Conservation (phyloP, 2,888 invertebrate species). For the Standfussiana lucernea region DNA sequence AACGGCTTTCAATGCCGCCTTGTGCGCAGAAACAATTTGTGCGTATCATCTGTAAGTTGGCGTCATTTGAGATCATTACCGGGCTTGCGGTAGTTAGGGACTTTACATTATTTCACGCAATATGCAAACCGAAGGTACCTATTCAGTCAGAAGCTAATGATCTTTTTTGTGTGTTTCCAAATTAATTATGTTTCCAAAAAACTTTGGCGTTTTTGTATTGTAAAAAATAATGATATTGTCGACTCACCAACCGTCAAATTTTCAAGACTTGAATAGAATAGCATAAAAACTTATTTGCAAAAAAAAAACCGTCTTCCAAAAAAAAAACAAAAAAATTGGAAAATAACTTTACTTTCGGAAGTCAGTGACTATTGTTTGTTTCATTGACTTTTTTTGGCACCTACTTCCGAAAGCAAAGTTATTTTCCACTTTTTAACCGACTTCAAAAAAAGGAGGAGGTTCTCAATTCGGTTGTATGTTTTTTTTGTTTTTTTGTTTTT, state of each 20-base stretch:
- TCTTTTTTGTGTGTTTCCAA: neutral
- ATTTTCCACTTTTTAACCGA: no score
- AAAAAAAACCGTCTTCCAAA: no score
- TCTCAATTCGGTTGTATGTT: no score
- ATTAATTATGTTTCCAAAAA: neutral
- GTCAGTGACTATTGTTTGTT: no score
- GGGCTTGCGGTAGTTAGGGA: neutral
- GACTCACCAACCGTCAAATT: neutral
- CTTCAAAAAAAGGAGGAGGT: no score
- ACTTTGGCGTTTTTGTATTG: neutral
- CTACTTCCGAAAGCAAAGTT: no score
- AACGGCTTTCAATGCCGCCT: neutral
- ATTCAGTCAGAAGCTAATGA: neutral
- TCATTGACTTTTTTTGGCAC: no score
- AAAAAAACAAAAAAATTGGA: no score
- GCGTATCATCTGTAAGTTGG: slow-evolving; percentile 22
- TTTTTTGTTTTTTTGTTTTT: no score
- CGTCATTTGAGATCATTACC: slow-evolving; percentile 13
- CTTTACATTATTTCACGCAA: slow-evolving; percentile 3
- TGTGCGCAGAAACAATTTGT: slow-evolving; percentile 7
- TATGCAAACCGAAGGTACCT: neutral
- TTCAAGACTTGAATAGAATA: neutral
- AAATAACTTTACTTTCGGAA: no score
- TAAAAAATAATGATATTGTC: neutral
- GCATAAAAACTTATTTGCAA: no score